Evolutionary conservation across 2,797 vertebrate genomes (phyloP).

Genomic region (Sitta carolinensis): DNA sequence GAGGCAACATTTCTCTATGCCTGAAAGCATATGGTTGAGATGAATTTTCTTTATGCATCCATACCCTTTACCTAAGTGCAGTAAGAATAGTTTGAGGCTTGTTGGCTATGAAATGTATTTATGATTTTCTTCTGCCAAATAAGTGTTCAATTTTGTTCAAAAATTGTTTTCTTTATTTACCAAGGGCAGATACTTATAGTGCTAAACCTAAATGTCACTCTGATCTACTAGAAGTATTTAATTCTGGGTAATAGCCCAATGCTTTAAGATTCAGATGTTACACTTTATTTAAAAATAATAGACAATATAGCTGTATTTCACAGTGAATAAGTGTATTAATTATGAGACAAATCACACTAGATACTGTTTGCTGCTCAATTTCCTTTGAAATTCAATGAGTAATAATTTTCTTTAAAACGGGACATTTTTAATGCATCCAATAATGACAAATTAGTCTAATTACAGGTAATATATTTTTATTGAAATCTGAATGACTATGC

Average conservation of each 20-base stretch:
- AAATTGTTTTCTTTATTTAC: conserved; percentile 38
- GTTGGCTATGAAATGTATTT: conserved; percentile 9
- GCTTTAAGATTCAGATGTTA: conserved; percentile 45
- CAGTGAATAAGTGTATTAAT: conserved; percentile 60
- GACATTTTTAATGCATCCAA: conserved; percentile 28
- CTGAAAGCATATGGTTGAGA: background rate
- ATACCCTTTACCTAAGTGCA: background rate
- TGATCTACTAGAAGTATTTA: conserved; percentile 35
- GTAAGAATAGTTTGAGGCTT: background rate
- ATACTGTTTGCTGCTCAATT: conserved; percentile 57
- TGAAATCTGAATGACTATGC: conserved; percentile 55
- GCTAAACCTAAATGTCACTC: conserved; percentile 1
- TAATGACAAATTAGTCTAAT: conserved; percentile 55
- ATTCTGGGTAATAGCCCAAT: background rate
- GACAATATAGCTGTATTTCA: conserved; percentile 47
- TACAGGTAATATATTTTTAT: conserved; percentile 55
- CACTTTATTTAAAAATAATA: conserved; percentile 61
- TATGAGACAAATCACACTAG: conserved; percentile 52
- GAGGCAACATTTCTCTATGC: background rate
- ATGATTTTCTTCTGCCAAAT: conserved; percentile 18
- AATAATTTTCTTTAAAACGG: conserved; percentile 45
- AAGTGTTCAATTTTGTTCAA: conserved; percentile 1
- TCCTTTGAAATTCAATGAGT: conserved; percentile 57
- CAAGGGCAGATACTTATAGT: background rate
- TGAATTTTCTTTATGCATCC: conserved; percentile 15